These are phyloP conservation scores for Acyrthosiphon pisum DNA, from an alignment of 1,140 invertebrate genomes.

Conservation along the genomic window DNA sequence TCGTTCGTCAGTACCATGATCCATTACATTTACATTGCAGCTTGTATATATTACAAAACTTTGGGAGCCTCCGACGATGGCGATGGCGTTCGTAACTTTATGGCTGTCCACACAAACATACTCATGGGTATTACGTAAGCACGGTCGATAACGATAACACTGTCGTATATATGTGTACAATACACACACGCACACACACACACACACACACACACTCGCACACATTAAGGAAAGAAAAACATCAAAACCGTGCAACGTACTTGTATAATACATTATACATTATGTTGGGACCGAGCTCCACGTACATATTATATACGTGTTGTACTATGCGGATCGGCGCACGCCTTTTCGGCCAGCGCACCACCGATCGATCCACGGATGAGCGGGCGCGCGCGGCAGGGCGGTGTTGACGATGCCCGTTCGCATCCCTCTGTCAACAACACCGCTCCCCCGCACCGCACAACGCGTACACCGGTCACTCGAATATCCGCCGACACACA, in stretches of 20 bases:
- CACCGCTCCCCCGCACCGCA: background rate
- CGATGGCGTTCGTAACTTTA: background rate
- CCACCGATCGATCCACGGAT: background rate
- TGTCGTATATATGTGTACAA: background rate
- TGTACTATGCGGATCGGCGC: background rate
- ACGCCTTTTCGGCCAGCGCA: background rate
- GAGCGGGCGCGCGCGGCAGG: too few relatives aligned
- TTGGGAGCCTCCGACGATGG: background rate
- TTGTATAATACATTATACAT: background rate
- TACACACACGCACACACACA: too few relatives aligned
- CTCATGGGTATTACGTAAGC: background rate
- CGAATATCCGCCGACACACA: background rate
- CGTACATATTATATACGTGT: background rate
- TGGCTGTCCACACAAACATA: background rate
- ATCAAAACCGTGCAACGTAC: background rate
- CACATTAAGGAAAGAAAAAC: constrained; percentile 3
- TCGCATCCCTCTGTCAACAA: constrained; percentile 12
- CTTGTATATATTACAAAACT: background rate
- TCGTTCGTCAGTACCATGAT: background rate
- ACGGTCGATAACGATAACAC: background rate
- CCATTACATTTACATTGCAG: background rate
- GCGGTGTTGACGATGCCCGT: constrained; percentile 8
- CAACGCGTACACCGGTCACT: background rate
- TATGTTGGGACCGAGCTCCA: background rate
- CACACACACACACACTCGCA: background rate